Evolutionary conservation across 2,113 vertebrate genomes (phyloP).

Genomic region (Hemibates koningsi): DNA sequence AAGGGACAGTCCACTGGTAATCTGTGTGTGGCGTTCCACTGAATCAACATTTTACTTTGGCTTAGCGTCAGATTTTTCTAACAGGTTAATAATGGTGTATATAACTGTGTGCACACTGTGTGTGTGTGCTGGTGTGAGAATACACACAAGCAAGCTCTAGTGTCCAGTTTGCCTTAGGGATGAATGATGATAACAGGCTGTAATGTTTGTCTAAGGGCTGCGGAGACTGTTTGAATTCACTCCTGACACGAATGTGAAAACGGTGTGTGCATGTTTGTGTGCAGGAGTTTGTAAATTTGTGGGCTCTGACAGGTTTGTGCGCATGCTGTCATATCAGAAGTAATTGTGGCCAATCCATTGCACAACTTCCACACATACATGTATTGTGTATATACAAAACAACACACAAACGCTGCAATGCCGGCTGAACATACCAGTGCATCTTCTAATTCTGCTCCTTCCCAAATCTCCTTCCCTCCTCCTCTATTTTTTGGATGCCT

Average conservation of each 20-base stretch:
- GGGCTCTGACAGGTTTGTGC: not conserved
- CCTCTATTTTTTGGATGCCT: constrained; percentile 14
- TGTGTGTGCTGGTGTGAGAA: not conserved
- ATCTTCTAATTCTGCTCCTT: not conserved
- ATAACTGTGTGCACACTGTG: not conserved
- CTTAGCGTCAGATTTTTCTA: constrained; percentile 2
- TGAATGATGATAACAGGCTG: constrained; percentile 23
- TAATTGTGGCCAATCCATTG: constrained; percentile 8
- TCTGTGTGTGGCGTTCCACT: constrained; percentile 33
- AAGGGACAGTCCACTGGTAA: constrained; percentile 15
- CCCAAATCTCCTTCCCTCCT: not conserved
- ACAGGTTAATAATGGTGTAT: constrained; percentile 2
- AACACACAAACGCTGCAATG: not conserved
- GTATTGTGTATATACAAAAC: not conserved
- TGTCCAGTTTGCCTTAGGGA: constrained; percentile 42
- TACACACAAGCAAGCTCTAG: not conserved
- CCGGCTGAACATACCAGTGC: not conserved
- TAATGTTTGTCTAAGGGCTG: constrained; percentile 43
- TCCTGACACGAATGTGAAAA: not conserved
- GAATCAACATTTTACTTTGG: constrained; percentile 47
- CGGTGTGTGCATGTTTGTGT: not conserved
- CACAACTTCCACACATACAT: not conserved
- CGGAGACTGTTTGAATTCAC: constrained; percentile 8
- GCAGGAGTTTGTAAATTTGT: not conserved
- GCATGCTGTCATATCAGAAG: constrained; percentile 15